Percentiles rank a stretch among this genome's conserved stretches.
Evolutionary conservation across 2,113 vertebrate species (phyloP).

Genomic region (Scomber japonicus): DNA sequence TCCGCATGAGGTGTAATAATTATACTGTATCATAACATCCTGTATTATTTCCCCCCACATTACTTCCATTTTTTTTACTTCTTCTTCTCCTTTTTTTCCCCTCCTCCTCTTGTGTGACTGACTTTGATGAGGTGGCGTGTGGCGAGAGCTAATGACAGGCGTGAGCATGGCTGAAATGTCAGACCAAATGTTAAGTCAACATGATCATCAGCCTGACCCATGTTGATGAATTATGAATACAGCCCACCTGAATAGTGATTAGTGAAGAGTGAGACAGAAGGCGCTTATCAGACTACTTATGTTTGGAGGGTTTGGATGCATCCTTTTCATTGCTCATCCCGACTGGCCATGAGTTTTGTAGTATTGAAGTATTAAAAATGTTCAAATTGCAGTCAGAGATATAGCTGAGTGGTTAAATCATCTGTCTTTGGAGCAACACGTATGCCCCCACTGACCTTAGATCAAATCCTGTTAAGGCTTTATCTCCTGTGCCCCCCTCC

Average conservation of each 20-base stretch:
- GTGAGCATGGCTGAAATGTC: constrained; percentile 79
- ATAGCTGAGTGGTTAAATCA: constrained; percentile 43
- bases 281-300: constrained; percentile 37
- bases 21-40: constrained; percentile 28
- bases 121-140: constrained; percentile 77
- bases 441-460: constrained; percentile 45
- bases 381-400: constrained; percentile 30
- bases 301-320: constrained; percentile 16
- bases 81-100: constrained; percentile 4
- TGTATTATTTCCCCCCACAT: neutral
- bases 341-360: neutral
- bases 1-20: constrained; percentile 25
- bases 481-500: constrained; percentile 26
- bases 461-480: constrained; percentile 51
- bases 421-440: constrained; percentile 33
- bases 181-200: constrained; percentile 85
- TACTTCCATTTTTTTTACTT: constrained; percentile 13
- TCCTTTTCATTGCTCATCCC: constrained; percentile 4
- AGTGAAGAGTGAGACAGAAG: constrained; percentile 14
- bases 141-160: constrained; percentile 80
- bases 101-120: constrained; percentile 30
- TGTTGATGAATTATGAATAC: constrained; percentile 79
- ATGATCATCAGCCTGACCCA: constrained; percentile 74
- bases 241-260: constrained; percentile 70
- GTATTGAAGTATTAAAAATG: constrained; percentile 14